Base-by-base conservation (phyloP, 2,888 invertebrate genomes). In the Sarcophaga subvicina region DNA sequence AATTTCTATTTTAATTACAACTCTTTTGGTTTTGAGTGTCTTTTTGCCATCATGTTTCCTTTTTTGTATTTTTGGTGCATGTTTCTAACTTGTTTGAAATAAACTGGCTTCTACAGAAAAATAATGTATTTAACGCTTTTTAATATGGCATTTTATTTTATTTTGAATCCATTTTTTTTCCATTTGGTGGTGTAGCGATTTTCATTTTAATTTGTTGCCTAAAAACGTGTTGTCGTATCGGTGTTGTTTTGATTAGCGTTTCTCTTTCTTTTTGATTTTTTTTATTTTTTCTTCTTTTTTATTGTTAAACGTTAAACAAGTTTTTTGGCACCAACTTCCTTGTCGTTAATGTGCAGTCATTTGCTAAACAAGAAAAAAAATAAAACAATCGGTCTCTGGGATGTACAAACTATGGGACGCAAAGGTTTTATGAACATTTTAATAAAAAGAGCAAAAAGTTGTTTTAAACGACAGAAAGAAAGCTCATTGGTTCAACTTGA, bases 301-400 rank as follows among this genome's bases (percentile, higher is more conserved):
- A n/a, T n/a, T n/a, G 62, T 71, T 80, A 77, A 76, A 25, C 25
- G 77, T 54, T 72, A 25, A 77, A 80, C 66, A 73, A 72, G 63
- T 64, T 80, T 37, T 72, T 79, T 66, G 80, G 66, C 71, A 77
- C 66, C 71, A 80, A 76, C 70, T 79, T 76, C 71, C 66, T 66
- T 25, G 25, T 64, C 75, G 47, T 66, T 75, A 84, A 75, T 80
- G 75, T 80, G 47, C 80, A 63, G 75, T 76, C 70, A 76, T 62
- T 71, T 73, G 27, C 49, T 45, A 14, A 17, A 11, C 45, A 62
- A 45, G 17, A 76, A 20, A 60, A 11, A 59, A 3, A 11, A 2
- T 0, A 27, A 14, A 27, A 22, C 60, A 37, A 70, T 69, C 25
- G 14, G 3, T 11, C 3, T 22, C 63, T 17, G 73, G n/a, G 62